Evolutionary conservation across 2,888 invertebrate genomes (phyloP).

Genomic region (Criorhina ranunculi): DNA sequence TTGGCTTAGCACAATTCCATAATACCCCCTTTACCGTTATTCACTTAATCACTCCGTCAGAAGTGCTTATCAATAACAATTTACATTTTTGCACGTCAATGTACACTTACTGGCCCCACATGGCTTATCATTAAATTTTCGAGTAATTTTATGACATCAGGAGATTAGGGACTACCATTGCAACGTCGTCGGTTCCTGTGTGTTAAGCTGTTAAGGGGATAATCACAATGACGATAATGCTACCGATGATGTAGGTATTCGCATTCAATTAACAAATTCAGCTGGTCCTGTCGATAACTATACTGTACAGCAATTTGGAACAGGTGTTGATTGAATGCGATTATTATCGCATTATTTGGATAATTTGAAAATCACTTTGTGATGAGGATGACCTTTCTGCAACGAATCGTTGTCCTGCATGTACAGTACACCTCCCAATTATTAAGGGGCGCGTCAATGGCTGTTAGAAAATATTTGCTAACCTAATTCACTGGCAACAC

Average conservation of each 20-base stretch:
- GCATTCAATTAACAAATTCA: constrained; percentile 36
- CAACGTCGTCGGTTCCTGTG: not conserved
- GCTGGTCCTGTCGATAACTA: not conserved
- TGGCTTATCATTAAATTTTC: not conserved
- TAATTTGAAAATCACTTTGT: constrained; percentile 19
- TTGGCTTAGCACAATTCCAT: too few species aligned
- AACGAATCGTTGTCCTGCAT: not conserved
- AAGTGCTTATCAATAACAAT: too few species aligned
- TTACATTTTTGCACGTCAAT: not conserved
- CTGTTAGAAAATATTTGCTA: not conserved
- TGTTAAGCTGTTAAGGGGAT: constrained; percentile 3
- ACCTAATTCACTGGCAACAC: not conserved
- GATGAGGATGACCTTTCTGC: not conserved
- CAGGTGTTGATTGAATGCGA: constrained; percentile 13
- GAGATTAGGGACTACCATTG: constrained; percentile 17
- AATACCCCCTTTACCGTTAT: too few species aligned
- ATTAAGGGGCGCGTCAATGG: not conserved
- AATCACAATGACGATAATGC: constrained; percentile 3
- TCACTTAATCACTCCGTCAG: too few species aligned
- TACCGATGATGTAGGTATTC: not conserved
- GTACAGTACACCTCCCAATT: too few species aligned
- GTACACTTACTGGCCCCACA: not conserved
- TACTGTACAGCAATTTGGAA: too few species aligned
- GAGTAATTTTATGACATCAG: constrained; percentile 8
- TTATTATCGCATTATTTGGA: constrained; percentile 2